Percentiles rank a stretch among this genome's conserved stretches.
phyloP scores from a whole-genome alignment of 1,140 invertebrate species.

The Trachymyrmex septentrionalis region DNA sequence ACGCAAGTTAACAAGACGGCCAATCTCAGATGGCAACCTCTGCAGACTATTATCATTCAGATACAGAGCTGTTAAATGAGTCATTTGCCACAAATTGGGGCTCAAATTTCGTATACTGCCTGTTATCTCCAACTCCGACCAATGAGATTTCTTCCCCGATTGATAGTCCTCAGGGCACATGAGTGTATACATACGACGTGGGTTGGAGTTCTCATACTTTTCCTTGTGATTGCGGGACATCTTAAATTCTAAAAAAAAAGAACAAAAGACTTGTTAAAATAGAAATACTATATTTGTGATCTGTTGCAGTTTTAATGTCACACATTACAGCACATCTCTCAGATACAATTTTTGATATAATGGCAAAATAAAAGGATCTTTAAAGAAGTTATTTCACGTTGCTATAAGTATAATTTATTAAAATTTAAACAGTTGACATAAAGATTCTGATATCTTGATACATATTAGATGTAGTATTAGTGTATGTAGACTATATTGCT shows the following conservation, averaged over 20 bases:
- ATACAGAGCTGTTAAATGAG: conserved; percentile 96
- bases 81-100: conserved; percentile 95
- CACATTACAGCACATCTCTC: background rate
- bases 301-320: background rate
- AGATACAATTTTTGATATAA: background rate
- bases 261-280: conserved; percentile 44
- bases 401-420: background rate
- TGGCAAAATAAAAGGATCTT: background rate
- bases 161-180: conserved; percentile 97
- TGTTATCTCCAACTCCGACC: conserved; percentile 91
- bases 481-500: background rate
- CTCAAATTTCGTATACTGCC: conserved; percentile 97
- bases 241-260: conserved; percentile 86
- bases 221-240: conserved; percentile 90
- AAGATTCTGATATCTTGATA: background rate
- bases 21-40: conserved; percentile 95
- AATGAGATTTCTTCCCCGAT: conserved; percentile 96
- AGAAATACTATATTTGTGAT: background rate
- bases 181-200: conserved; percentile 94
- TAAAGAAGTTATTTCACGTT: background rate
- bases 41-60: conserved; percentile 97
- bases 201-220: conserved; percentile 91
- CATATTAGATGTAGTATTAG: background rate
- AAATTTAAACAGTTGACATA: conserved; percentile 10
- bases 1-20: conserved; percentile 93